These are phyloP conservation scores for Andricus quercusramuli DNA, from an alignment of 2,888 invertebrate species.

Conservation along the genomic window DNA sequence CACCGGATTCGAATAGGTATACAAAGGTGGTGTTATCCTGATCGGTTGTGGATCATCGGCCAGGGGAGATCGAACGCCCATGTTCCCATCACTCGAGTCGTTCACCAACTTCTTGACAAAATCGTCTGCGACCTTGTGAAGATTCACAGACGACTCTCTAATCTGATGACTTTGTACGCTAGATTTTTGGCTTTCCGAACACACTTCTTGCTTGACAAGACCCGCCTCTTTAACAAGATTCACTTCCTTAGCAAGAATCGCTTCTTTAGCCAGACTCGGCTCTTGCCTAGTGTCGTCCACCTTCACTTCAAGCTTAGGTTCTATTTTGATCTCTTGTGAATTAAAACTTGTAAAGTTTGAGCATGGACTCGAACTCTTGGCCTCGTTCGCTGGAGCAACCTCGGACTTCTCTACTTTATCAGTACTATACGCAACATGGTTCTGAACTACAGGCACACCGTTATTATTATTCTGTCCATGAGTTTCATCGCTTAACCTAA, in stretches of 20 bases:
- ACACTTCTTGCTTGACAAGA: conserved; percentile 46
- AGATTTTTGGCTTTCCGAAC: conserved; percentile 70
- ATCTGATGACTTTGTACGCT: conserved; percentile 70
- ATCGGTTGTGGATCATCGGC: conserved; percentile 84
- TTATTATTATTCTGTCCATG: conserved; percentile 69
- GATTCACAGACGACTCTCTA: conserved; percentile 63
- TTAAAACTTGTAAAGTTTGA: conserved; percentile 38
- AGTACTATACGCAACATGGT: conserved; percentile 70
- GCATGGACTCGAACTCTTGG: conserved; percentile 38
- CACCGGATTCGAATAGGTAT: conserved; percentile 87
- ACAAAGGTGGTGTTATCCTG: conserved; percentile 86
- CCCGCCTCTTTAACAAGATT: conserved; percentile 6
- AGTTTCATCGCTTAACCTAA: conserved; percentile 66
- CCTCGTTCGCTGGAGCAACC: neutral
- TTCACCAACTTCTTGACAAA: conserved; percentile 69
- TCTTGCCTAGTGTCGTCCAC: conserved; percentile 65
- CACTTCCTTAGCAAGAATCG: neutral
- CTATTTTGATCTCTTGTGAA: conserved; percentile 48
- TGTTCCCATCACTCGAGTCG: conserved; percentile 62
- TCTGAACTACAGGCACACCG: conserved; percentile 74
- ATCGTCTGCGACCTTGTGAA: conserved; percentile 69
- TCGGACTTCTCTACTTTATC: conserved; percentile 62
- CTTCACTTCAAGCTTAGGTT: conserved; percentile 50
- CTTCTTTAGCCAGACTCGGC: neutral
- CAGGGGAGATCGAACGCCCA: conserved; percentile 71